Base-by-base conservation (phyloP, 2,888 invertebrate genomes). In the Ennomos quercinarius region DNA sequence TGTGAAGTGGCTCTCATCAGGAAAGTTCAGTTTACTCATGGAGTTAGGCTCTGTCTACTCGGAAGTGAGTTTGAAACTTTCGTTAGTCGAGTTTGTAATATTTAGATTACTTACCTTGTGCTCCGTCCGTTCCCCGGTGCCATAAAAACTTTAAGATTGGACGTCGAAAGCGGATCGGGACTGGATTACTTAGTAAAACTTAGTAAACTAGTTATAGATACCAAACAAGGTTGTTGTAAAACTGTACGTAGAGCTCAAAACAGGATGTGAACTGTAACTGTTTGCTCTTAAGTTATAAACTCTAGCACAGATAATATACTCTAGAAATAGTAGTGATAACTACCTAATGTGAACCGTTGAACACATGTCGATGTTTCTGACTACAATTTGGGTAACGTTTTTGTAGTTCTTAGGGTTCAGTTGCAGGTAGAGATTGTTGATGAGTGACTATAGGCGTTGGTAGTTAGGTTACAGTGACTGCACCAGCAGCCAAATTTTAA, bases 111-210 rank as follows among this genome's bases (percentile, higher is more conserved):
- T 41, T 47, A 27, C 57, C 41, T 59, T 54, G 50, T 48, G 54
- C 37, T 53, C 37, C 43, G 6, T 53, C 37, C 43, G 6, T 35
- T 51, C 43, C 38, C 34, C 43, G 6, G 42, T 51, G 46, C 38
- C 39, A 47, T 61, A 61, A 55, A 60, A 61, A 61, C 60, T 61
- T 61, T 46, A 41, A 57, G 50, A 61, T 57, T 48, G 57, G 61
- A 49, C 36, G 59, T 50, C 46, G 54, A 55, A 53, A 40, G 52
- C 47, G 58, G 49, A 40, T 4, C 54, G 35, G 37, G 44, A 9
- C n/a, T 37, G 17, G 36, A 35, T 43, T 11, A 35, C 49, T 53
- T 36, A 42, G 11, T 56, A 40, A 56, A 53, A 60, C 50, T 47
- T 36, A 35, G 35, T 53, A 48, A 62, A 60, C 63, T 62, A 46